These are phyloP conservation scores for Cheirogaleus medius DNA, from an alignment of 2,113 vertebrate genomes.

Conservation along the genomic window DNA sequence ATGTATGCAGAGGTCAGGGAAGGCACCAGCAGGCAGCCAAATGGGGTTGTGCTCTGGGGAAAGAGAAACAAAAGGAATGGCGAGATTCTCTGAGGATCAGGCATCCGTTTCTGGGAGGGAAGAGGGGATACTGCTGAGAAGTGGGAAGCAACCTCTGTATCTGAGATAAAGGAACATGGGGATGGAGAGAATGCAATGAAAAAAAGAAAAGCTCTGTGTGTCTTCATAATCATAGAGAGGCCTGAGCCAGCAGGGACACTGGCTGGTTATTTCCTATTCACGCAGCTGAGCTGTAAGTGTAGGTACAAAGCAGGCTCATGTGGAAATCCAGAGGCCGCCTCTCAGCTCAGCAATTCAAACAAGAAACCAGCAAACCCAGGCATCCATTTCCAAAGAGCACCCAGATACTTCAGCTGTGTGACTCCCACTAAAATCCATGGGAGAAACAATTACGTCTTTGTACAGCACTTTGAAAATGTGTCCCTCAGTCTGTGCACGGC, in stretches of 20 bases:
- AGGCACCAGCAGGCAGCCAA: background rate
- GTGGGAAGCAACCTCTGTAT: background rate
- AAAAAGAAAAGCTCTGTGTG: background rate
- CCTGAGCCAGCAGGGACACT: background rate
- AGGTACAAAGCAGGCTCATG: background rate
- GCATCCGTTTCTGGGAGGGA: background rate
- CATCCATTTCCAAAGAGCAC: background rate
- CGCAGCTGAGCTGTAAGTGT: background rate
- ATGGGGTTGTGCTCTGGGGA: background rate
- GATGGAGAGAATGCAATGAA: background rate
- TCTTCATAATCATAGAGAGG: background rate
- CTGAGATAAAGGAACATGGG: background rate
- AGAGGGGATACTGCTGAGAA: background rate
- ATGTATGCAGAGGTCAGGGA: background rate
- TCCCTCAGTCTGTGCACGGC: background rate
- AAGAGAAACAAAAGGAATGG: background rate
- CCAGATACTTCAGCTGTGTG: background rate
- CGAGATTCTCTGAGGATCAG: background rate
- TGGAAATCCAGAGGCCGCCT: background rate
- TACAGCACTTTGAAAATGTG: slow-evolving; percentile 3
- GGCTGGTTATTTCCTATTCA: background rate
- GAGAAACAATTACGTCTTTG: background rate
- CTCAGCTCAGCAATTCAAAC: background rate
- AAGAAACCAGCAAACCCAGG: background rate
- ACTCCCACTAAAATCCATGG: background rate